phyloP scores from a whole-genome alignment of 2,888 invertebrate species.

The Hyposoter dolosus region DNA sequence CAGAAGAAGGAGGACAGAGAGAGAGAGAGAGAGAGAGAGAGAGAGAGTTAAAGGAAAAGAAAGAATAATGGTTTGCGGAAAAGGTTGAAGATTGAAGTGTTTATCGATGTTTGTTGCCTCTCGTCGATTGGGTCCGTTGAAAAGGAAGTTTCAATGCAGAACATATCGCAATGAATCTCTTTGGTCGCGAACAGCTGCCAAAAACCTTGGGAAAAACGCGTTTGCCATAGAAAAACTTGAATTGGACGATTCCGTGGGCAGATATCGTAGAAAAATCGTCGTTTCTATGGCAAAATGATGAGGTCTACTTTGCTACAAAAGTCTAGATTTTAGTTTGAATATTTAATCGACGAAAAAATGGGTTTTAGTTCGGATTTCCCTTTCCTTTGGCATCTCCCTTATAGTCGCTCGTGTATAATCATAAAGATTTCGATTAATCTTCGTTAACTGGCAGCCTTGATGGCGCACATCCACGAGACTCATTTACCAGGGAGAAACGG shows the following conservation, averaged over 20 bases:
- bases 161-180: constrained; percentile 42
- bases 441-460: constrained; percentile 50
- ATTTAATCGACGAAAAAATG: constrained; percentile 33
- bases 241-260: no score
- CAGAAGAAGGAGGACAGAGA: constrained; percentile 32
- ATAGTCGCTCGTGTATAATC: neutral
- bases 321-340: constrained; percentile 1
- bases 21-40: constrained; percentile 29
- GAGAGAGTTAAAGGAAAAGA: neutral
- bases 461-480: constrained; percentile 31
- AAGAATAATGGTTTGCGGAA: constrained; percentile 24
- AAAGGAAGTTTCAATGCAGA: constrained; percentile 22
- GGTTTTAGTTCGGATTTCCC: constrained; percentile 5
- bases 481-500: constrained; percentile 24
- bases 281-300: neutral
- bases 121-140: constrained; percentile 69
- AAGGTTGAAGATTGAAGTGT: constrained; percentile 41
- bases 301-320: neutral
- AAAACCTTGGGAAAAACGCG: neutral
- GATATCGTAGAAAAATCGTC: no score
- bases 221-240: no score
- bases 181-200: neutral
- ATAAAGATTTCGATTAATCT: constrained; percentile 63
- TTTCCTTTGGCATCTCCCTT: neutral
- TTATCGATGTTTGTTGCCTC: constrained; percentile 49